Evolutionary conservation across 2,888 invertebrate species (phyloP).

Genomic region (Cetonia aurata): DNA sequence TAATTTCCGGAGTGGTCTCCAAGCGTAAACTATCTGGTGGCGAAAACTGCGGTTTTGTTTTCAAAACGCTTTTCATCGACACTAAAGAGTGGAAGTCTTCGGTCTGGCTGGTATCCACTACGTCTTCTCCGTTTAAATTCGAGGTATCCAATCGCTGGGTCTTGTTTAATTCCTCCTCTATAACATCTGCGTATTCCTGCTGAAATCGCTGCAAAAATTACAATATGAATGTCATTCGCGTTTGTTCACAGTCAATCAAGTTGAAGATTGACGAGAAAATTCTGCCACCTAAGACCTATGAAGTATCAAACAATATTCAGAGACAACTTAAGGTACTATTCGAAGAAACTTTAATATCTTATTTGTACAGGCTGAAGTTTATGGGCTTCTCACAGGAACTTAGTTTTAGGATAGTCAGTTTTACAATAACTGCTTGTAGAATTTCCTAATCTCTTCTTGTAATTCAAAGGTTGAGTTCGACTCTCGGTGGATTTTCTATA

Average conservation of each 20-base stretch:
- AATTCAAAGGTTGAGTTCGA: no score
- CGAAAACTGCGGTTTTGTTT: background rate
- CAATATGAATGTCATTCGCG: background rate
- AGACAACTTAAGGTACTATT: no score
- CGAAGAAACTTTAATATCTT: no score
- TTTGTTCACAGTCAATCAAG: background rate
- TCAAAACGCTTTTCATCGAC: background rate
- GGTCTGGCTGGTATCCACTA: constrained; percentile 47
- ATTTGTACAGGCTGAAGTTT: no score
- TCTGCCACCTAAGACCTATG: no score
- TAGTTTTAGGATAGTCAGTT: no score
- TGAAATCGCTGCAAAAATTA: constrained; percentile 58
- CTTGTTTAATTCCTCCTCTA: constrained; percentile 59
- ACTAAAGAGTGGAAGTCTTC: constrained; percentile 33
- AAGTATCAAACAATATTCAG: no score
- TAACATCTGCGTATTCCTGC: constrained; percentile 61
- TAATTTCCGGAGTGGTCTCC: constrained; percentile 40
- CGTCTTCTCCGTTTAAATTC: constrained; percentile 18
- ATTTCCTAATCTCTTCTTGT: no score
- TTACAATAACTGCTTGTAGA: no score
- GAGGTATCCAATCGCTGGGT: constrained; percentile 43
- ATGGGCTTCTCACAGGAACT: no score
- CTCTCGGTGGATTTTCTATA: no score
- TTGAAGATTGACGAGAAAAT: no score
- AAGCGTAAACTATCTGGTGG: constrained; percentile 23